Percentiles rank a stretch among this genome's conserved stretches.
These are phyloP conservation scores for Lydus trimaculatus DNA, from an alignment of 2,888 invertebrate genomes.

Conservation along the genomic window DNA sequence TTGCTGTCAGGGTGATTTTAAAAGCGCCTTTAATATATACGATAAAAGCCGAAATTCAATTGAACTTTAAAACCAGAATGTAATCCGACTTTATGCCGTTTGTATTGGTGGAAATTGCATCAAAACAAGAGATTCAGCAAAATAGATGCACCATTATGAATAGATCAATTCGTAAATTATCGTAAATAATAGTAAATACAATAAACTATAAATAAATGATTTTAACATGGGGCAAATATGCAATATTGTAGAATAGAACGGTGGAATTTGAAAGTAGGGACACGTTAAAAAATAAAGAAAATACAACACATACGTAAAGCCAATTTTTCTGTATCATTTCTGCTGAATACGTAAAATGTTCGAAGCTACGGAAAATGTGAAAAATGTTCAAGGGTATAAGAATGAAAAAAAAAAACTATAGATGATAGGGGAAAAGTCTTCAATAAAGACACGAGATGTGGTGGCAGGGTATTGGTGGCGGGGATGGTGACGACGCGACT, in stretches of 20 bases:
- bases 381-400: conserved; percentile 39
- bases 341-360: conserved; percentile 37
- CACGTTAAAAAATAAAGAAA: conserved; percentile 44
- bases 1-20: background rate
- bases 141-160: background rate
- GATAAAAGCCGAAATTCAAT: conserved; percentile 6
- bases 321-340: conserved; percentile 39
- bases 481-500: conserved; percentile 34
- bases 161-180: background rate
- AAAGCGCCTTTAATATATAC: background rate
- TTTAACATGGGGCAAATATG: background rate
- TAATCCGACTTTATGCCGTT: background rate
- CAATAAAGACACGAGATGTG: conserved; percentile 33
- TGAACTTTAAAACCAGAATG: background rate
- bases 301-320: conserved; percentile 39
- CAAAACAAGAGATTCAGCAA: background rate
- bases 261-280: conserved; percentile 32
- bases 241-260: conserved; percentile 14
- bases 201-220: too few species aligned
- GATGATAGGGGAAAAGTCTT: conserved; percentile 26
- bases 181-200: background rate
- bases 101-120: background rate
- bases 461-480: conserved; percentile 1
- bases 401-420: conserved; percentile 28
- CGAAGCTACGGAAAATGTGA: conserved; percentile 38